Evolutionary conservation across 2,113 vertebrate genomes (phyloP), one percentile per base, ranked within the genome.

Genomic region (Hippoglossus stenolepis): DNA sequence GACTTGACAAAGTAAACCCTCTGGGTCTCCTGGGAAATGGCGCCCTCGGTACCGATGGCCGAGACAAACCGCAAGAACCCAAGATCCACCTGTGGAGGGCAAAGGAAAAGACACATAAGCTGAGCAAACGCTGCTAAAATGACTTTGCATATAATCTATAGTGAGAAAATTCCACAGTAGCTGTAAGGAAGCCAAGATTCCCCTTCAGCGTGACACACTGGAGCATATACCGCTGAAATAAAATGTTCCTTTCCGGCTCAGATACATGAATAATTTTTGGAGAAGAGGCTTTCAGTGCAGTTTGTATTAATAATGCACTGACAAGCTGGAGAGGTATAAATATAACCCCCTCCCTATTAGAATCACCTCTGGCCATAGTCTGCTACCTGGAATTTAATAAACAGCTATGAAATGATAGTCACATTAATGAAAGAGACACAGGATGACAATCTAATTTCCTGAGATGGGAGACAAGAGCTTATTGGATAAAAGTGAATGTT

Each of bases 1-100:
- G 95, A 91, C 89, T 95, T 97, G 86, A 99, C 90, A 0, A 92
- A 99, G 82, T 99, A 99, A 75, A 94, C 93, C 91, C 90, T 97
- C 63, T 87, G 94, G 49, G 98, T 99, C 93, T 99, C 98, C 90
- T 97, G 97, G 81, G 98, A 99, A 87, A 97, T 95, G 76, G 97
- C 98, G 62, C 98, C 98, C 84, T 99, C 98, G 1, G 95, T 98
- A 49, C 97, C 97, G 2, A 99, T 95, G 76, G 97, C 97, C 4
- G 98, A 97, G 83, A 99, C 93, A 1, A 97, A 97, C 14, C 96
- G 95, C 62, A 99, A 92, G 84, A 98, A 95, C 17, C 98, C 97
- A 0, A 99, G 92, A 81, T 99, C 98, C 79, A 99, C 98, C 98
- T 99, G 89, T 53, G 49, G 43, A 18, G 65, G 83, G 9, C 7